A percentile compares a stretch with the other conserved stretches of the same genome.
Conservation (phyloP, 1,140 invertebrate genomes). For the Heliothis subflexa region DNA sequence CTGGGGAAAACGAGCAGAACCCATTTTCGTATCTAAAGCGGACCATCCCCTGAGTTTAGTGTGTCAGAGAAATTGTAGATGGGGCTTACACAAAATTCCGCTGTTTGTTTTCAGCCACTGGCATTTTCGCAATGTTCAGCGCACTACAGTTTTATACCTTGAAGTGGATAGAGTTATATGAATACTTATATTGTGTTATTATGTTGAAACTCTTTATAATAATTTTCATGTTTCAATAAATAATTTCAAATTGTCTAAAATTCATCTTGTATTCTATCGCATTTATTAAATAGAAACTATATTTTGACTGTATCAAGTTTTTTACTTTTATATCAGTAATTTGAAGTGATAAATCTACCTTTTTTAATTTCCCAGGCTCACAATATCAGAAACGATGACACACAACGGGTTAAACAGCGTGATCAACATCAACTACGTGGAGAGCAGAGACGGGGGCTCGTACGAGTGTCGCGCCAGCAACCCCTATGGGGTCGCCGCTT, state of each 20-base stretch:
- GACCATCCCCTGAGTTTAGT: too few species aligned
- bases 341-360: not conserved
- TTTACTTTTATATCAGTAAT: too few species aligned
- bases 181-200: too few species aligned
- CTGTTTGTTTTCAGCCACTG: too few species aligned
- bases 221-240: not conserved
- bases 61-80: too few species aligned
- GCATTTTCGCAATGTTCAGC: too few species aligned
- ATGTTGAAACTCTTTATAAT: too few species aligned
- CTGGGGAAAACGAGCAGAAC: too few species aligned
- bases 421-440: slow-evolving; percentile 87
- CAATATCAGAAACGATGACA: slow-evolving; percentile 87
- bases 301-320: not conserved
- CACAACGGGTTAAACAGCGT: slow-evolving; percentile 88
- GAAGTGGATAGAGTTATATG: too few species aligned
- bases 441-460: slow-evolving; percentile 92
- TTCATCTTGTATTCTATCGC: not conserved
- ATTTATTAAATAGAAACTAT: not conserved
- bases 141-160: too few species aligned
- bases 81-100: too few species aligned
- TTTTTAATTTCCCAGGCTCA: slow-evolving; percentile 77
- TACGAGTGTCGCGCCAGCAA: slow-evolving; percentile 95
- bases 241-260: not conserved
- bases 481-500: slow-evolving; percentile 92
- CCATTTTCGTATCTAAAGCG: too few species aligned